Evolutionary conservation across 2,797 vertebrate genomes (phyloP), one percentile per base, ranked within the genome.

Genomic region (Salarias fasciatus): DNA sequence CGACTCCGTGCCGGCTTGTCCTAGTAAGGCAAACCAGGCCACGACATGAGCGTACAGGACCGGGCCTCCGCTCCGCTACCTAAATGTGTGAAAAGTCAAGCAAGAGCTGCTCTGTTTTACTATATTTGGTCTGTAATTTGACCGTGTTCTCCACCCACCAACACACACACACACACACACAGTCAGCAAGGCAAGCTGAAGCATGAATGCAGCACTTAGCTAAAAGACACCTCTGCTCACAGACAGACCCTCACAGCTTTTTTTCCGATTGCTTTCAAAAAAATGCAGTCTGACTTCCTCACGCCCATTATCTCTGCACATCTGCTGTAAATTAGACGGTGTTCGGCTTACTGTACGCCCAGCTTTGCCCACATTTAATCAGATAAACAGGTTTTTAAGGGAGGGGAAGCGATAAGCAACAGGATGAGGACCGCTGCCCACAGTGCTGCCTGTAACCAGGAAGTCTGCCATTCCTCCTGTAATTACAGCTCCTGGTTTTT

Each of bases 1-100:
- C 63, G 76, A 76, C 87, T n/a, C n/a, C n/a, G n/a, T 79, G 80
- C 84, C 65, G 77, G 77, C 78, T 83, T 78, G 86, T 89, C 85
- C 87, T 87, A 86, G 77, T 90, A 83, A 91, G 71, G 80, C 65
- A 74, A 87, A 85, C 56, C 72, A 77, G 85, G 83, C 69, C 85
- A 54, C 56, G 52, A 68, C 47, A 18, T n/a, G n/a, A n/a, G n/a
- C n/a, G n/a, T n/a, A n/a, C n/a, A n/a, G n/a, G n/a, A n/a, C n/a
- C n/a, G n/a, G 6, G 62, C 38, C 38, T 1, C 0, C n/a, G n/a
- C 18, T 24, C 5, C 11, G 18, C 53, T n/a, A 47, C 41, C 52
- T 41, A 55, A 56, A 83, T 50, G 59, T 75, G 53, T 43, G 43
- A 56, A 77, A 82, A 66, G 44, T 60, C 29, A 12, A 36, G 31